phyloP scores from a whole-genome alignment of 2,113 vertebrate genomes.

The Myodes glareolus region DNA sequence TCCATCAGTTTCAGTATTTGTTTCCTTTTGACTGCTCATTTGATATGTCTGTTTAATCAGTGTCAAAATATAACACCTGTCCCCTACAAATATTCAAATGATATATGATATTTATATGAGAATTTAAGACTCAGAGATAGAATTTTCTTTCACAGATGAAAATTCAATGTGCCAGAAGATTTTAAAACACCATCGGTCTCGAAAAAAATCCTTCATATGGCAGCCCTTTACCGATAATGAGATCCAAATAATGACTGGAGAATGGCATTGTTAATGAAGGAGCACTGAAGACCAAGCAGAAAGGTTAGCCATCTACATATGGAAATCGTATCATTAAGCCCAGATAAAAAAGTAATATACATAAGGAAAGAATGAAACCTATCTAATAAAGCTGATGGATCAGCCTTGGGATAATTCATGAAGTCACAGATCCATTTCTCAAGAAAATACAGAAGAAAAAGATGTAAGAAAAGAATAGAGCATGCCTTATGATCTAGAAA shows the following conservation, averaged over 20 bases:
- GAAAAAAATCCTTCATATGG: not conserved
- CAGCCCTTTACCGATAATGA: conserved; percentile 12
- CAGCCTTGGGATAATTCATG: not conserved
- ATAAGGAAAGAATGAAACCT: conserved; percentile 22
- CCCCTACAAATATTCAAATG: not conserved
- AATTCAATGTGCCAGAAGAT: not conserved
- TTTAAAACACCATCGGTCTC: not conserved
- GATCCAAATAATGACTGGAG: conserved; percentile 28
- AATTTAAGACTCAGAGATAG: not conserved
- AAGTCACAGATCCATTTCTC: conserved; percentile 35
- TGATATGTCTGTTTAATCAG: not conserved
- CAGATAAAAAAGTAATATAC: not conserved
- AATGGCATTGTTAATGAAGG: conserved; percentile 31
- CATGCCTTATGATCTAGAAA: not conserved
- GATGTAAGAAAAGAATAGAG: not conserved
- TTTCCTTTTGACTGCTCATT: not conserved
- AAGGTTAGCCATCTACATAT: not conserved
- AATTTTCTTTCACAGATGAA: not conserved
- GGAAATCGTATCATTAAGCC: conserved; percentile 15
- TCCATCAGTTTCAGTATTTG: not conserved
- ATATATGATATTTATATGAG: not conserved
- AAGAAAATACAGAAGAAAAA: not conserved
- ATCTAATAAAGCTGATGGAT: not conserved
- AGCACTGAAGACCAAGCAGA: not conserved
- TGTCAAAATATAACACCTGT: not conserved